Percentiles rank a stretch among this genome's conserved stretches.
These are phyloP conservation scores for Ovis aries DNA, from an alignment of 2,113 vertebrate genomes.

Conservation along the genomic window DNA sequence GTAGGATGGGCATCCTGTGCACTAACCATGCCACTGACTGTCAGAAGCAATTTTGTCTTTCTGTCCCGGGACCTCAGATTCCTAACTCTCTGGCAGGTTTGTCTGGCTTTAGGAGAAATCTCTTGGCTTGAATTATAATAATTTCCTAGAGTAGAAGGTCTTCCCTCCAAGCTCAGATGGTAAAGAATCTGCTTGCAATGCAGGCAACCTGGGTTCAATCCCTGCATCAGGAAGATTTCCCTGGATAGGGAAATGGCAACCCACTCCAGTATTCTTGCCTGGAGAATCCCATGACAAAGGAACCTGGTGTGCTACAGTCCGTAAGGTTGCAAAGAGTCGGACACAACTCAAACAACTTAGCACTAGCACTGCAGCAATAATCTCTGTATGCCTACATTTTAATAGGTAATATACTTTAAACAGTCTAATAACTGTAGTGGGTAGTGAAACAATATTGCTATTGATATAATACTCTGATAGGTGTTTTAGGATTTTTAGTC, in stretches of 20 bases:
- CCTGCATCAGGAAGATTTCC: not conserved
- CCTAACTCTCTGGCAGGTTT: not conserved
- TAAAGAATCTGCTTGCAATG: not conserved
- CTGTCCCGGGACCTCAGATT: not conserved
- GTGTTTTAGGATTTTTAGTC: not conserved
- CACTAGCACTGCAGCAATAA: not conserved
- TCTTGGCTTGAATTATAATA: not conserved
- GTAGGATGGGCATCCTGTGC: not conserved
- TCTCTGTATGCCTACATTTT: not conserved
- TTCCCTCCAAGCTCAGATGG: not conserved
- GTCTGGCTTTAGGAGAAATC: not conserved
- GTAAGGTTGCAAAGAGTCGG: not conserved
- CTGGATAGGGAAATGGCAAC: not conserved
- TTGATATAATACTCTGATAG: not conserved
- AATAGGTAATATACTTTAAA: not conserved
- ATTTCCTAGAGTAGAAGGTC: not conserved
- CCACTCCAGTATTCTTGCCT: not conserved
- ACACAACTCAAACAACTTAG: not conserved
- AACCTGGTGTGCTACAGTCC: rapidly evolving
- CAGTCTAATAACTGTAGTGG: not conserved
- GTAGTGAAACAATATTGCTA: not conserved
- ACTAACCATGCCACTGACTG: not conserved
- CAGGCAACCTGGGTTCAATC: not conserved
- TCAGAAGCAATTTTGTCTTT: not conserved
- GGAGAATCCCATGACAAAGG: not conserved